Base-by-base conservation (phyloP, 2,113 vertebrate species). In the Ictidomys tridecemlineatus region DNA sequence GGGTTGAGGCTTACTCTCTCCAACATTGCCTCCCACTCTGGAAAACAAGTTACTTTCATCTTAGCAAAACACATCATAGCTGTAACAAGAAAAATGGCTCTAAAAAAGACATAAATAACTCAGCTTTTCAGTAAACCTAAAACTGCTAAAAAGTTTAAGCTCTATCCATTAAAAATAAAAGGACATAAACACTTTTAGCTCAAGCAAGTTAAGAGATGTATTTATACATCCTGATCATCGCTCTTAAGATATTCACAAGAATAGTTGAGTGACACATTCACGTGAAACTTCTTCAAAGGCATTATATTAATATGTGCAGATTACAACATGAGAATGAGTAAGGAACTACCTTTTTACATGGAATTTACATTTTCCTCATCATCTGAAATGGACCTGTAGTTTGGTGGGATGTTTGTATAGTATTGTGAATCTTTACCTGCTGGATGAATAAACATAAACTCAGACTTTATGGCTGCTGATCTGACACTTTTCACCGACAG, bases 401-500 rank as follows among this genome's bases (percentile, higher is more conserved):
- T 87, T 63, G 56, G 73, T 91, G 70, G 65, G 63, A 48, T 97
- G 45, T 89, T 96, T 97, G 74, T 73, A 56, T 4, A 85, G 95
- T 53, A 61, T 74, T 61, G 78, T 39, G 87, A 93, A 56, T 95
- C 61, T 78, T 94, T 85, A 96, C 93, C 87, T 95, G 63, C 63
- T 96, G 61, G 58, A 34, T 77, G 87, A 96, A 94, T 93, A 95
- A 92, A 96, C 80, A 90, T 58, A 72, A 96, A 96, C 76, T 91
- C 91, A 97, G 94, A 96, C 97, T 97, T 73, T 84, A 79, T 17
- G 86, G 65, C 96, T 90, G 67, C 97, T 80, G 12, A 56, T 87
- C 14, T 93, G 96, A 97, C 88, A 93, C 45, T 94, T 96, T 86
- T 89, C 67, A 95, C 58, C 4, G 69, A 91, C 73, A 92, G 26